Conservation (phyloP, 2,113 vertebrate genomes). For the Sinocyclocheilus anshuiensis region DNA sequence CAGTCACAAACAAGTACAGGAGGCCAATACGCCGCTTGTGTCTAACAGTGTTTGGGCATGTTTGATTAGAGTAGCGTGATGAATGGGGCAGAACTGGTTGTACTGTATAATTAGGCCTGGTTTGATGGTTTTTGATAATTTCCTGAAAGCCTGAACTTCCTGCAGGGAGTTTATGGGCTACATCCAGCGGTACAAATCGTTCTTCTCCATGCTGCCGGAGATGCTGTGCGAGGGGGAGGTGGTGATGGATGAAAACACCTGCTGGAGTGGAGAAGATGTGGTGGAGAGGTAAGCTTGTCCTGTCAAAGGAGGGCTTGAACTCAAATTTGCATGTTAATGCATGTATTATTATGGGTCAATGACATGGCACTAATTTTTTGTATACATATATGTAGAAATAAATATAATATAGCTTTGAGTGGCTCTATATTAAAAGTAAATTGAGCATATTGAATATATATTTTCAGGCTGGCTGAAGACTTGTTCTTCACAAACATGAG, state of each 20-base stretch:
- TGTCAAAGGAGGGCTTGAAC: neutral
- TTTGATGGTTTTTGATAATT: constrained; percentile 40
- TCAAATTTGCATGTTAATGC: neutral
- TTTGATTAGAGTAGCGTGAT: constrained; percentile 2
- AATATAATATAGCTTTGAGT: too few relatives aligned
- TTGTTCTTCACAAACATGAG: neutral
- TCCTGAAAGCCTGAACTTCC: constrained; percentile 25
- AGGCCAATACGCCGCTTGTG: neutral
- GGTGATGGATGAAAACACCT: constrained; percentile 85
- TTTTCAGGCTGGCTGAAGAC: neutral
- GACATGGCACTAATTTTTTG: neutral
- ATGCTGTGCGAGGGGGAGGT: constrained; percentile 87
- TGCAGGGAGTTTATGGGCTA: constrained; percentile 86
- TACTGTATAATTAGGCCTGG: constrained; percentile 36
- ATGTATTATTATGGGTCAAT: neutral
- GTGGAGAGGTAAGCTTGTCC: constrained; percentile 81
- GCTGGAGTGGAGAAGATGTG: constrained; percentile 88
- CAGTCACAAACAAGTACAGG: neutral
- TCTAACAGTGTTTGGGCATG: constrained; percentile 16
- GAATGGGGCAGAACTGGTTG: constrained; percentile 1
- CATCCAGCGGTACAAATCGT: constrained; percentile 84
- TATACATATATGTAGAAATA: too few relatives aligned
- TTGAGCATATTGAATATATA: neutral
- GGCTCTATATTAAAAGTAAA: neutral
- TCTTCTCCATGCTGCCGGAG: constrained; percentile 85